phyloP scores from a whole-genome alignment of 2,888 invertebrate species.

The Iphiclides podalirius region DNA sequence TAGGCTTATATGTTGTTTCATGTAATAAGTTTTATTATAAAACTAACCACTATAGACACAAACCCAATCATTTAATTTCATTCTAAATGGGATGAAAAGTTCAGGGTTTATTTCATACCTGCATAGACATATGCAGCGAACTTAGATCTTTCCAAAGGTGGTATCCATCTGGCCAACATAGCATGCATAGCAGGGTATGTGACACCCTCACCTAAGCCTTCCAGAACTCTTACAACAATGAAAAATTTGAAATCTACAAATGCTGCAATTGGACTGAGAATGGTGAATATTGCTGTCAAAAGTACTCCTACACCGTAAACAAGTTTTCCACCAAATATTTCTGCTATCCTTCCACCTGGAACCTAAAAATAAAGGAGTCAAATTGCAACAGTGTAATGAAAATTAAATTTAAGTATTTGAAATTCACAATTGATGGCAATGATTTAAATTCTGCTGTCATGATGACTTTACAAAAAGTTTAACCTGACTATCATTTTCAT shows the following conservation, averaged over 20 bases:
- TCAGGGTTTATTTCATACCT: slow-evolving; percentile 68
- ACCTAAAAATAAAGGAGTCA: slow-evolving; percentile 56
- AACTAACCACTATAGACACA: too few relatives aligned
- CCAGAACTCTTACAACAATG: slow-evolving; percentile 86
- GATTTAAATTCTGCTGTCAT: too few relatives aligned
- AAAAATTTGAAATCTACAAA: slow-evolving; percentile 83
- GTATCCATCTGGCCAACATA: slow-evolving; percentile 95
- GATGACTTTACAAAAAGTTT: too few relatives aligned
- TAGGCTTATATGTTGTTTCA: slow-evolving; percentile 1
- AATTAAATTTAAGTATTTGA: slow-evolving; percentile 16
- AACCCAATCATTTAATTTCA: too few relatives aligned
- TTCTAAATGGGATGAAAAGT: too few relatives aligned
- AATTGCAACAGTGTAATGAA: too few relatives aligned
- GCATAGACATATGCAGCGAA: slow-evolving; percentile 94
- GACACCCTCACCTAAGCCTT: slow-evolving; percentile 93
- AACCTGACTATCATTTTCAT: too few relatives aligned
- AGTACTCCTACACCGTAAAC: slow-evolving; percentile 91
- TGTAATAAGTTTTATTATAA: too few relatives aligned
- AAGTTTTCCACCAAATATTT: slow-evolving; percentile 92
- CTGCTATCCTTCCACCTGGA: slow-evolving; percentile 91
- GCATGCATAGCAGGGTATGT: slow-evolving; percentile 97
- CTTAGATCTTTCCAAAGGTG: slow-evolving; percentile 93
- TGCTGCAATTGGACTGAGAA: slow-evolving; percentile 91
- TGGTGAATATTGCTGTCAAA: slow-evolving; percentile 89
- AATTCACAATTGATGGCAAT: too few relatives aligned